These are phyloP conservation scores for Poecilia gillii DNA, from an alignment of 2,797 vertebrate species.

Conservation along the genomic window DNA sequence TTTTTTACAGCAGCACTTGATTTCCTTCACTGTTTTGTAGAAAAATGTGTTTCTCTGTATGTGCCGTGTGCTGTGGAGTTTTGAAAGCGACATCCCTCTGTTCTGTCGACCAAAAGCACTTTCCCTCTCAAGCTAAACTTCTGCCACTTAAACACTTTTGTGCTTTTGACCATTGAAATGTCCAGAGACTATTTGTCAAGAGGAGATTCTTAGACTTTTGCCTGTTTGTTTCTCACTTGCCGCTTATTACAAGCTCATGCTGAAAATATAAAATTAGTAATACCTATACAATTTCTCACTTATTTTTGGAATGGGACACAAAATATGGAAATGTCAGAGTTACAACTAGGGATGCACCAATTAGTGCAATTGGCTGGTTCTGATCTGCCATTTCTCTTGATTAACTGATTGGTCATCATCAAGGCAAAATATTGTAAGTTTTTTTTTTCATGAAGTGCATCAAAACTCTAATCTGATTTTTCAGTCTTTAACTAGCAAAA, in stretches of 20 bases:
- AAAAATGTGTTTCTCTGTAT: conserved; percentile 27
- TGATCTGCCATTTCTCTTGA: background rate
- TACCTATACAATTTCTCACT: conserved; percentile 11
- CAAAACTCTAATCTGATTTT: background rate
- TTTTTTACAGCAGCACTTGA: conserved; percentile 16
- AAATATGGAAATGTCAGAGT: background rate
- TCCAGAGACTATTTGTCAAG: conserved; percentile 8
- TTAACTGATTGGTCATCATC: background rate
- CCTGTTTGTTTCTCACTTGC: conserved; percentile 14
- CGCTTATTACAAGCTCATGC: background rate
- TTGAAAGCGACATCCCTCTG: conserved; percentile 22
- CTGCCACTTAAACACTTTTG: conserved; percentile 33
- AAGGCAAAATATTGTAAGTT: background rate
- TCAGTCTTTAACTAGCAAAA: background rate
- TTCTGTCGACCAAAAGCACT: conserved; percentile 43
- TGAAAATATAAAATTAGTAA: background rate
- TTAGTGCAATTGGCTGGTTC: background rate
- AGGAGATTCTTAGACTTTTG: conserved; percentile 14
- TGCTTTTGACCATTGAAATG: conserved; percentile 31
- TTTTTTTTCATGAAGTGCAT: background rate
- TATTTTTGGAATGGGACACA: conserved; percentile 9
- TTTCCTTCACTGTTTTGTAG: conserved; percentile 31
- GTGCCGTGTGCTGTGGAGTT: conserved; percentile 50
- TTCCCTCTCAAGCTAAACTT: conserved; percentile 39
- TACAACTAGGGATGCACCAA: background rate